Base-by-base conservation (phyloP, 2,113 vertebrate species). In the Cyanistes caeruleus region DNA sequence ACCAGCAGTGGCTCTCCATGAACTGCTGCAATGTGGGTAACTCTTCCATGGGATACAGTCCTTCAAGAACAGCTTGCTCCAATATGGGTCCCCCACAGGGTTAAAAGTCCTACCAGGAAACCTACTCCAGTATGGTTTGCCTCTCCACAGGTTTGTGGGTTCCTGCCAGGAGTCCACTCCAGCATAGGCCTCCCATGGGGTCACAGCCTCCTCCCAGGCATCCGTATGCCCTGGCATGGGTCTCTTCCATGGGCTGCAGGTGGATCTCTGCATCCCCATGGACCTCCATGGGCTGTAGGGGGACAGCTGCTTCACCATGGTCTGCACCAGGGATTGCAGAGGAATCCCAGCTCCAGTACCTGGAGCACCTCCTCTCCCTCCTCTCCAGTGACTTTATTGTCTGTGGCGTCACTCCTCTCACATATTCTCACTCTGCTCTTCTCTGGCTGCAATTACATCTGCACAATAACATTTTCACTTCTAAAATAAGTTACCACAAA, bases 141-240 rank as follows among this genome's bases (percentile, higher is more conserved):
- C 44, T 51, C 27, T 31, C 9, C 18, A 27, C 5, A 8, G 13
- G 4, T 51, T 30, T 51, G 13, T 24, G 21, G 21, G 37, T 35
- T 13, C 37, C 37, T 51, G 7, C 20, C 10, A 10, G 37, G 20
- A 62, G 4, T 10, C 46, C 60, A 37, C 31, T 44, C 35, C 24
- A 51, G 21, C 44, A 51, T 4, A 28, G n/a, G 51, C 19, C 51
- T 49, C 24, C 82, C 35, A 23, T 2, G 0, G 41, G 12, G 9
- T n/a, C 60, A 56, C 43, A 65, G 19, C 15, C 28, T 55, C n/a
- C n/a, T 74, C 24, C 25, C n/a, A n/a, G 28, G 15, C n/a, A 48
- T n/a, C 49, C 23, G 4, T 1, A 5, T 39, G 23, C 33, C 30
- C 49, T 0, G 0, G 30, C 0, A 0, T n/a, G 35, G 51, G 60